Percentiles rank a stretch among this genome's conserved stretches.
Conservation (phyloP, 2,113 vertebrate species). For the Enhydra lutris region DNA sequence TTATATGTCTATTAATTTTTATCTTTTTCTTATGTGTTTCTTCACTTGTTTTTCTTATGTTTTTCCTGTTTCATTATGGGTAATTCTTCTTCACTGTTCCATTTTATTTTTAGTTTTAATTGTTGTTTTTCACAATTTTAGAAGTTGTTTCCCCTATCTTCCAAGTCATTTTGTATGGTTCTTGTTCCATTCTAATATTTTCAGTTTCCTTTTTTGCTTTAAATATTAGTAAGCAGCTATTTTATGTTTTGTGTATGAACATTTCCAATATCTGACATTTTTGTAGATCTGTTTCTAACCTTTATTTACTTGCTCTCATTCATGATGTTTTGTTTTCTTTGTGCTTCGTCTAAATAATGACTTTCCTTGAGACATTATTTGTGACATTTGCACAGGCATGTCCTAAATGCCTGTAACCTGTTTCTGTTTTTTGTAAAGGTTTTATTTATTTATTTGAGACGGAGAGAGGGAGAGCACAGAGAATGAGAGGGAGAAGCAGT, state of each 20-base stretch:
- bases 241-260: neutral
- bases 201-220: neutral
- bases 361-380: neutral
- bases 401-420: neutral
- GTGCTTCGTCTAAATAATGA: neutral
- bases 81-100: neutral
- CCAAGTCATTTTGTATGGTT: neutral
- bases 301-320: neutral
- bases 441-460: neutral
- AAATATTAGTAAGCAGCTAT: neutral
- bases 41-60: neutral
- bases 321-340: neutral
- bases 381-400: neutral
- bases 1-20: neutral
- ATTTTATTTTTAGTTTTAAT: neutral
- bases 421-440: neutral
- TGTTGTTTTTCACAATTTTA: neutral
- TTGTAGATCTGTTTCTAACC: neutral
- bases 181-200: neutral
- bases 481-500: too few relatives aligned
- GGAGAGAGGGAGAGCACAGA: too few relatives aligned
- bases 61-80: neutral
- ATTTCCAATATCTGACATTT: neutral
- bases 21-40: neutral
- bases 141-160: neutral